These are phyloP conservation scores for Glaucopsyche alexis DNA, from an alignment of 2,888 invertebrate species.

Conservation along the genomic window DNA sequence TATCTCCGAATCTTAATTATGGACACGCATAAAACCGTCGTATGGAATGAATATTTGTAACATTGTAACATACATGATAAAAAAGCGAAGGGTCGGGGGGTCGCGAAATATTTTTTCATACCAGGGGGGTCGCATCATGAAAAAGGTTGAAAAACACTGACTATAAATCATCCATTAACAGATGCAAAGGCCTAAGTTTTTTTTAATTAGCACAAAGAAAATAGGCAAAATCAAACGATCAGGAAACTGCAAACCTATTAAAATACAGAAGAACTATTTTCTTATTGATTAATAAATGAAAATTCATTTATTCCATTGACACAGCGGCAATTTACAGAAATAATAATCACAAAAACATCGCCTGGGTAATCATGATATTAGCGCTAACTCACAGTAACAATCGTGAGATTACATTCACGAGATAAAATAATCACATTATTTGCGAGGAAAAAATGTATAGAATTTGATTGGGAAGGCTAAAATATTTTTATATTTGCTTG, in stretches of 20 bases:
- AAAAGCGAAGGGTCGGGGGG: no score
- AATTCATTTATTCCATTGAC: not conserved
- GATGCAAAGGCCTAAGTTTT: no score
- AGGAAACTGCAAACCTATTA: not conserved
- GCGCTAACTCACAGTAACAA: slow-evolving; percentile 1
- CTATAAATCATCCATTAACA: no score
- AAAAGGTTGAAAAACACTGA: no score
- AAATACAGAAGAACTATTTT: not conserved
- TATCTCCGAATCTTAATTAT: no score
- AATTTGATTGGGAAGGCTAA: not conserved
- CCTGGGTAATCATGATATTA: slow-evolving; percentile 1
- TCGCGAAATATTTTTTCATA: no score
- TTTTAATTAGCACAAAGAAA: no score
- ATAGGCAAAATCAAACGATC: not conserved
- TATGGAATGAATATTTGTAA: no score
- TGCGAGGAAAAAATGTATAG: not conserved
- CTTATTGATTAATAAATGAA: not conserved
- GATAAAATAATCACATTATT: not conserved
- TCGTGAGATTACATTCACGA: not conserved
- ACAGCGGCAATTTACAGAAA: not conserved
- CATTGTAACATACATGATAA: no score
- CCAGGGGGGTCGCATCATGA: no score
- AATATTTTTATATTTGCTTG: not conserved
- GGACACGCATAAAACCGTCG: no score
- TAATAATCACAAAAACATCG: slow-evolving; percentile 10